Evolutionary conservation across 2,797 vertebrate genomes (phyloP).

Genomic region (Sebastes melanostomus): DNA sequence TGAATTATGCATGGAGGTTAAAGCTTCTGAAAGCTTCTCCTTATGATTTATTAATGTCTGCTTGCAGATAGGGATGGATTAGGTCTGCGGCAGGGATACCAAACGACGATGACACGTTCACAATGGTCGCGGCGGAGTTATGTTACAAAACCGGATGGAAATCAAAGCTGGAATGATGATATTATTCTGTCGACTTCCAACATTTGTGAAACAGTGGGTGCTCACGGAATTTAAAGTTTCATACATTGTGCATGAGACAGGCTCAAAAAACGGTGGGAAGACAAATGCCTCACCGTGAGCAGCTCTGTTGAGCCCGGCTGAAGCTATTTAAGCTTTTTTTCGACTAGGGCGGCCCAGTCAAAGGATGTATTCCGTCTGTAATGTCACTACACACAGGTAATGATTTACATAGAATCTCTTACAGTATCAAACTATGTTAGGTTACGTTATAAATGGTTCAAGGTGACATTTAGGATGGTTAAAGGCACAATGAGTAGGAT

Average conservation of each 20-base stretch:
- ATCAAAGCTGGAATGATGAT: conserved; percentile 30
- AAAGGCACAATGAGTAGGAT: not conserved
- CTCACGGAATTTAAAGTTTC: conserved; percentile 22
- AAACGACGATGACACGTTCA: conserved; percentile 34
- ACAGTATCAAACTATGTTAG: not conserved
- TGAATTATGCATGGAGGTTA: conserved; percentile 74
- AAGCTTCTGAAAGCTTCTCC: conserved; percentile 63
- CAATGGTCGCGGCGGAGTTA: conserved; percentile 20
- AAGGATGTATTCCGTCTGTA: not conserved
- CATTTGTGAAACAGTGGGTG: conserved; percentile 24
- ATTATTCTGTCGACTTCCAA: conserved; percentile 23
- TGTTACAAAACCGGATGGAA: conserved; percentile 13
- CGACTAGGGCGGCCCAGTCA: not conserved
- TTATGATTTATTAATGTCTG: conserved; percentile 73
- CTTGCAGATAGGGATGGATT: conserved; percentile 54
- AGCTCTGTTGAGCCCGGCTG: not conserved
- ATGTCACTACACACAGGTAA: not conserved
- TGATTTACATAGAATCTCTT: not conserved
- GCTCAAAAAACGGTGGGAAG: not conserved
- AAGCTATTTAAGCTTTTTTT: not conserved
- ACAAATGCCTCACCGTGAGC: not conserved
- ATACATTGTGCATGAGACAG: conserved; percentile 16
- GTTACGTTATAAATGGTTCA: too few relatives aligned
- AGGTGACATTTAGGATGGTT: too few relatives aligned
- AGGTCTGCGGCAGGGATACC: conserved; percentile 45